These are phyloP conservation scores for Leucophenga montana DNA, from an alignment of 2,888 invertebrate species.

Conservation along the genomic window DNA sequence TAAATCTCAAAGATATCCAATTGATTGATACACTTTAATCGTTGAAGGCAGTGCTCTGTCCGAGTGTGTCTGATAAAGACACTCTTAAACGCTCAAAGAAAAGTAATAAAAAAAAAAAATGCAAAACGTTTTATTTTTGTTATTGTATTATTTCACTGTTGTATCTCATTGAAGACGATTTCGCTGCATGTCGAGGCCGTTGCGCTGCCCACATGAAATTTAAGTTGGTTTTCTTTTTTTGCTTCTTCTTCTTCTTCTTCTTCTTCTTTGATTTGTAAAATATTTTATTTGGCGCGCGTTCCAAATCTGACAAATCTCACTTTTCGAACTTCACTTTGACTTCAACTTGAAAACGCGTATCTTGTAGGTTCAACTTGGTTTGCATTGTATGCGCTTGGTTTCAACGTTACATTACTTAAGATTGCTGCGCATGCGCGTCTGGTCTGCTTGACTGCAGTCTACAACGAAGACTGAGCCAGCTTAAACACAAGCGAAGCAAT, in stretches of 20 bases:
- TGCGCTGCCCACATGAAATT: constrained; percentile 3
- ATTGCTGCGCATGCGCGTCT: constrained; percentile 27
- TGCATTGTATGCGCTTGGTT: too few species aligned
- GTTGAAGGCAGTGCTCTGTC: too few species aligned
- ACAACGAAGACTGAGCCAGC: constrained; percentile 38
- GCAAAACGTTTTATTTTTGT: background rate
- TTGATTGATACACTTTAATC: constrained; percentile 15
- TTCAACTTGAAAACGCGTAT: background rate
- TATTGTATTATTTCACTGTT: too few species aligned
- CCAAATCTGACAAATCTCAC: constrained; percentile 1
- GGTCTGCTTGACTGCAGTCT: constrained; percentile 41
- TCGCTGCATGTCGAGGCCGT: background rate
- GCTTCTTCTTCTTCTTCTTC: background rate
- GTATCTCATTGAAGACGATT: too few species aligned
- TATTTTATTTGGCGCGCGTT: too few species aligned
- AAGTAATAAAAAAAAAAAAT: background rate
- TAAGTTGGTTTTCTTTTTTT: background rate
- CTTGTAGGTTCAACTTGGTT: too few species aligned
- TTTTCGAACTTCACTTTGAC: background rate
- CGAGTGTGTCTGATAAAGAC: too few species aligned
- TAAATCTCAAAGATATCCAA: background rate
- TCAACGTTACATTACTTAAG: too few species aligned
- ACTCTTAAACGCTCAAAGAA: background rate
- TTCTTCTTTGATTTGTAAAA: background rate
- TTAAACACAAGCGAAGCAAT: too few species aligned